Evolutionary conservation across 2,888 invertebrate species (phyloP).

Genomic region (Nymphalis urticae): DNA sequence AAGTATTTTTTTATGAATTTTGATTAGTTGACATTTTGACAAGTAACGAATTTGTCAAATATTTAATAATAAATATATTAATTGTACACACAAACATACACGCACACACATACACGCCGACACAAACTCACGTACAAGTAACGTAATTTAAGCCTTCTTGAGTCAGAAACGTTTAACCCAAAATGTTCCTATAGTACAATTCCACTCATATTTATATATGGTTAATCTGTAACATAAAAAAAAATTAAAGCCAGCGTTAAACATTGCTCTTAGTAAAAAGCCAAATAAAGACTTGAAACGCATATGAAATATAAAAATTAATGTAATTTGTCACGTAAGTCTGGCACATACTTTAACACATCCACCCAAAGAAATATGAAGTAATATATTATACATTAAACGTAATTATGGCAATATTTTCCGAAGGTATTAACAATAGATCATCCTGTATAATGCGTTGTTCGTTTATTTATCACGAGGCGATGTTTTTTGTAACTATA

Average conservation of each 20-base stretch:
- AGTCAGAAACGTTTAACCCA: too few relatives aligned
- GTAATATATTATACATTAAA: slow-evolving; percentile 47
- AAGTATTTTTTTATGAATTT: too few relatives aligned
- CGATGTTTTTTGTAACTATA: slow-evolving; percentile 23
- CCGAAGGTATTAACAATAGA: slow-evolving; percentile 49
- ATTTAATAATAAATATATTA: too few relatives aligned
- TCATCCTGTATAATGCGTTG: slow-evolving; percentile 49
- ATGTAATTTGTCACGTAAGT: slow-evolving; percentile 6
- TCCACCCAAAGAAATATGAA: slow-evolving; percentile 24
- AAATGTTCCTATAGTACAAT: too few relatives aligned
- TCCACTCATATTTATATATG: too few relatives aligned
- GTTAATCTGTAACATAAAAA: not conserved
- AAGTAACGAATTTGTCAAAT: too few relatives aligned
- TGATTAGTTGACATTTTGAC: too few relatives aligned
- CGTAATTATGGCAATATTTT: slow-evolving; percentile 53
- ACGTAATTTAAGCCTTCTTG: too few relatives aligned
- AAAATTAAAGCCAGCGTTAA: not conserved
- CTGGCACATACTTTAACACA: slow-evolving; percentile 11
- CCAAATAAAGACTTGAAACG: not conserved
- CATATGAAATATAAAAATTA: slow-evolving; percentile 3
- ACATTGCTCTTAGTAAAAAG: not conserved
- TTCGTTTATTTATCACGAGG: slow-evolving; percentile 33
- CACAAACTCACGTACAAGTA: too few relatives aligned
- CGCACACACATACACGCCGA: too few relatives aligned
- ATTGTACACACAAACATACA: too few relatives aligned